A percentile compares a stretch with the other conserved stretches of the same genome.
phyloP scores from a whole-genome alignment of 2,888 invertebrate genomes.

The Dynastes hyllus region DNA sequence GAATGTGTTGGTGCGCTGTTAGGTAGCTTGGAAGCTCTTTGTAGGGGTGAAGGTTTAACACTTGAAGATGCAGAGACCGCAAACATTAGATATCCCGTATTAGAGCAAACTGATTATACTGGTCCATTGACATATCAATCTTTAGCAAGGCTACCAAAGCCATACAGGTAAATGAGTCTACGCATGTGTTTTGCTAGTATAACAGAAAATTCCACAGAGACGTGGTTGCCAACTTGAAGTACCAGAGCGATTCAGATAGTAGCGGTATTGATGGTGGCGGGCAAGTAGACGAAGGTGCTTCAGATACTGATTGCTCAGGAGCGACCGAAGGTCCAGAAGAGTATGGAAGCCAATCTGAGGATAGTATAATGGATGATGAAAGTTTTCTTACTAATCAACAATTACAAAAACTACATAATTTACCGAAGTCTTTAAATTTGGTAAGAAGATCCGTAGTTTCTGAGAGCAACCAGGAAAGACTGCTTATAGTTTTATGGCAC shows the following conservation, averaged over 20 bases:
- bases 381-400: constrained; percentile 73
- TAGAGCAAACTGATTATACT: constrained; percentile 86
- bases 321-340: constrained; percentile 84
- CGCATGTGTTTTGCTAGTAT: background rate
- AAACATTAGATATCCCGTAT: constrained; percentile 78
- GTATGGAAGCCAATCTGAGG: constrained; percentile 73
- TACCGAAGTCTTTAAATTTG: constrained; percentile 75
- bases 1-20: constrained; percentile 89
- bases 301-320: constrained; percentile 73
- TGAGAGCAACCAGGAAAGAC: too few species aligned
- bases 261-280: constrained; percentile 72
- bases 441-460: constrained; percentile 65
- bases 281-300: constrained; percentile 68
- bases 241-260: constrained; percentile 78
- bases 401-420: constrained; percentile 73
- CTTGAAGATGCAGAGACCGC: constrained; percentile 78
- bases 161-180: constrained; percentile 76
- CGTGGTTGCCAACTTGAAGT: constrained; percentile 78
- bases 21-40: constrained; percentile 87
- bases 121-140: constrained; percentile 91
- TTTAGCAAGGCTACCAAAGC: constrained; percentile 86
- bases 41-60: constrained; percentile 82
- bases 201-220: constrained; percentile 72
- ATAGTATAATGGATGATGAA: constrained; percentile 88
- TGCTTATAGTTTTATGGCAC: too few species aligned